Base-by-base conservation (phyloP, 2,888 invertebrate species). In the Leptura quadrifasciata region DNA sequence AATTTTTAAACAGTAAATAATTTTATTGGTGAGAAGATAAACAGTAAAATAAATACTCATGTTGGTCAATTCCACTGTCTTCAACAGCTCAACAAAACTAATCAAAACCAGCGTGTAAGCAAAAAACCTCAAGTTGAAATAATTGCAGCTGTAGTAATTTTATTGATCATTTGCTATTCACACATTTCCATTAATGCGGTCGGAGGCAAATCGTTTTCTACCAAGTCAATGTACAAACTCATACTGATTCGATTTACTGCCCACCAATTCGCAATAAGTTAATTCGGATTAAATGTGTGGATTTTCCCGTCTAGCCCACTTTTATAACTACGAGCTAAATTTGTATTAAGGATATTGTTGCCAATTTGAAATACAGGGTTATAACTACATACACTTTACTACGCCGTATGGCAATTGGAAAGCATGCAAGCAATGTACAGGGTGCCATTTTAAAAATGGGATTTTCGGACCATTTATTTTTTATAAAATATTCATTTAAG, bases 101-200 rank as follows among this genome's bases (percentile, higher is more conserved):
- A 47, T 47, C 15, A 47, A 47, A 47, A 12, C n/a, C 6, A 39
- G 15, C 8, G 6, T 31, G 27, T 6, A 4, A 0, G 5, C 6
- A 31, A 31, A 31, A 31, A 31, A 4, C 6, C 6, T 31, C 27
- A 31, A n/a, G n/a, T n/a, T 47, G 27, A 31, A 39, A 39, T 47
- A 47, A 47, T 47, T 12, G 2, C 47, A 47, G 5, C 47, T 47
- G 47, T 47, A n/a, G 15, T n/a, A n/a, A 15, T 47, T 47, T 47
- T 47, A 47, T n/a, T 1, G 47, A 47, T 47, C 17, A 47, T 47
- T 47, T 47, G 47, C 47, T 47, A 15, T 47, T 47, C 17, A 47
- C 47, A 47, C 47, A n/a, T 47, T 47, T 47, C 47, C 47, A 47
- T 47, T 47, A 47, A 47, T n/a, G 47, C 47, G n/a, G 47, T 47